Percentiles rank a stretch among this genome's conserved stretches.
Evolutionary conservation across 2,113 vertebrate species (phyloP).

Genomic region (Ondatra zibethicus): DNA sequence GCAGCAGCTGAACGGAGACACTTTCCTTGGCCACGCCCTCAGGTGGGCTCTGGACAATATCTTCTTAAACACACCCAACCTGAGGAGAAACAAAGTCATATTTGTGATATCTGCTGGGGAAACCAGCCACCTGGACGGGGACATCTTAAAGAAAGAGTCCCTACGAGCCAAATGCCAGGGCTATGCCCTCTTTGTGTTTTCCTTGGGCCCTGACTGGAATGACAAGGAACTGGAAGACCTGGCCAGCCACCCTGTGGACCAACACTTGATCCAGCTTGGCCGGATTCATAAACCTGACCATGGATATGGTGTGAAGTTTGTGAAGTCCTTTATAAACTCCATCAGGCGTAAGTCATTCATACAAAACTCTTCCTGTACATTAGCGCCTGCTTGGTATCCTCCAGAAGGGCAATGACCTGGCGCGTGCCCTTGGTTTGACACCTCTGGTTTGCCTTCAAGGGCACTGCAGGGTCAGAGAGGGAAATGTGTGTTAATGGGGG

Average conservation of each 20-base stretch:
- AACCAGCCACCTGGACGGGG: slow-evolving; percentile 78
- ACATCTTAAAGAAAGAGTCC: slow-evolving; percentile 73
- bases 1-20: slow-evolving; percentile 64
- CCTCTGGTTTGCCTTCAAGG: slow-evolving; percentile 12
- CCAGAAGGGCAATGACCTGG: not conserved
- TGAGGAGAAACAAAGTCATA: slow-evolving; percentile 80
- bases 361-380: not conserved
- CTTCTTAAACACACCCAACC: slow-evolving; percentile 70
- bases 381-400: not conserved
- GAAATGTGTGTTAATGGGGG: not conserved
- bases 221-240: slow-evolving; percentile 79
- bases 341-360: slow-evolving; percentile 83
- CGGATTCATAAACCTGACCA: slow-evolving; percentile 81
- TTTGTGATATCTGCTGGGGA: slow-evolving; percentile 83
- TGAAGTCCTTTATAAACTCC: slow-evolving; percentile 80
- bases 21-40: slow-evolving; percentile 77
- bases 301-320: slow-evolving; percentile 80
- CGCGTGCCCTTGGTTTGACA: not conserved
- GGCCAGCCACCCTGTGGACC: slow-evolving; percentile 81
- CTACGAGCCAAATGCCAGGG: slow-evolving; percentile 85
- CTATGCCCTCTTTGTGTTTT: slow-evolving; percentile 83
- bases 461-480: slow-evolving; percentile 13
- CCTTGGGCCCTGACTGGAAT: slow-evolving; percentile 78
- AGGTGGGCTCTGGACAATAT: slow-evolving; percentile 81
- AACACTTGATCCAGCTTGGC: slow-evolving; percentile 84